These are phyloP conservation scores for Mechanitis messenoides DNA, from an alignment of 2,888 invertebrate species.

Conservation along the genomic window DNA sequence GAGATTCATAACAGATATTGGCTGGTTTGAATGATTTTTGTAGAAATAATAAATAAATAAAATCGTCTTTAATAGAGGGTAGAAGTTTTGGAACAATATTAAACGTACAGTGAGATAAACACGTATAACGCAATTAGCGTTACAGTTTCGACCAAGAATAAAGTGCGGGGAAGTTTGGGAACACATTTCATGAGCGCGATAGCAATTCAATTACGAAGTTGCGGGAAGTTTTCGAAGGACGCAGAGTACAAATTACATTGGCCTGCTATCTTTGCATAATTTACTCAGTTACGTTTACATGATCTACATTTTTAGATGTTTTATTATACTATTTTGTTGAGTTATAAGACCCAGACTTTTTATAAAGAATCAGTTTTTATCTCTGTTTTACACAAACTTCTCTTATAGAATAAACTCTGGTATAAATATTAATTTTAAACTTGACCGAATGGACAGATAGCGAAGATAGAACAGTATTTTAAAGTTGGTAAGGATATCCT, in stretches of 20 bases:
- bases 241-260: slow-evolving; percentile 23
- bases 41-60: not conserved
- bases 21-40: not conserved
- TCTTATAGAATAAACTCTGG: too few species aligned
- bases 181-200: slow-evolving; percentile 23
- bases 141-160: slow-evolving; percentile 16
- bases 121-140: slow-evolving; percentile 16
- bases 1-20: too few species aligned
- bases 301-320: not conserved
- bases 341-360: too few species aligned
- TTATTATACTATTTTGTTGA: too few species aligned
- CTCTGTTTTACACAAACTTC: too few species aligned
- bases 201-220: slow-evolving; percentile 28
- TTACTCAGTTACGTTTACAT: slow-evolving; percentile 11
- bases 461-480: too few species aligned
- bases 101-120: slow-evolving; percentile 5
- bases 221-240: slow-evolving; percentile 20
- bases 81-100: slow-evolving; percentile 1
- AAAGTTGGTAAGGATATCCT: too few species aligned
- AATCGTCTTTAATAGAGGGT: not conserved
- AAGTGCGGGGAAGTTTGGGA: slow-evolving; percentile 19
- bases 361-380: too few species aligned
- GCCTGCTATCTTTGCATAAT: slow-evolving; percentile 21
- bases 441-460: too few species aligned
- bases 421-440: too few species aligned